Percentiles rank a stretch among this genome's conserved stretches.
Conservation (phyloP, 2,113 vertebrate species). For the Sclerurus mexicanus region DNA sequence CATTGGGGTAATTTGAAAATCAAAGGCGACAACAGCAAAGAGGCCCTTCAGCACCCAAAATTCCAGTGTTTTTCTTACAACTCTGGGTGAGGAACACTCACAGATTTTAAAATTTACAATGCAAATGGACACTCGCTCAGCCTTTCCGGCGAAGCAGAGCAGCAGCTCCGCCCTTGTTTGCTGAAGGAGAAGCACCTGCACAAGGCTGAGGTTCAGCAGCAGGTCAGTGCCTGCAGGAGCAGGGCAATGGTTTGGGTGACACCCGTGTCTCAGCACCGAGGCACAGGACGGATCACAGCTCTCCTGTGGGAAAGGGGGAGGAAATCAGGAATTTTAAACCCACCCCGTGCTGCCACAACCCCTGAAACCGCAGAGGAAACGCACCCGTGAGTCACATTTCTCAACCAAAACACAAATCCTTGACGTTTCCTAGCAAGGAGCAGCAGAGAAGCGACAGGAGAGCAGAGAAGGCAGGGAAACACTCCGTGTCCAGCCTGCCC, state of each 20-base stretch:
- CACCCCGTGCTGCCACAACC: fast-evolving
- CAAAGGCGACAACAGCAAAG: neutral
- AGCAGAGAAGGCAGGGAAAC: neutral
- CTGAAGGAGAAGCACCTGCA: neutral
- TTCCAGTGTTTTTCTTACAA: neutral
- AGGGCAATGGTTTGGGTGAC: neutral
- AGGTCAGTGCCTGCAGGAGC: neutral
- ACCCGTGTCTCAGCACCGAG: neutral
- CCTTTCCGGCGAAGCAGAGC: neutral
- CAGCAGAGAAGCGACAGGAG: neutral
- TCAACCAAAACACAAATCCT: neutral
- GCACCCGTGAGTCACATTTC: fast-evolving
- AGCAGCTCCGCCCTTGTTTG: neutral
- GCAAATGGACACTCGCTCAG: neutral
- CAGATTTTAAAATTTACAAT: neutral
- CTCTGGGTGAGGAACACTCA: fast-evolving
- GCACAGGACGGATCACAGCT: fast-evolving
- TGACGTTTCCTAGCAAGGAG: neutral
- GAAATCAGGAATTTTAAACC: neutral
- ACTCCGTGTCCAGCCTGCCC: neutral
- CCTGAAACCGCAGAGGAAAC: fast-evolving
- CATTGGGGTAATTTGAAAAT: neutral
- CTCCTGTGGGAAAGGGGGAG: neutral
- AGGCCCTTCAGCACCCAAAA: neutral
- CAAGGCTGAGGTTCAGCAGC: neutral